A percentile compares a stretch with the other conserved stretches of the same genome.
Conservation (phyloP, 2,113 vertebrate genomes). For the Takifugu bimaculatus region DNA sequence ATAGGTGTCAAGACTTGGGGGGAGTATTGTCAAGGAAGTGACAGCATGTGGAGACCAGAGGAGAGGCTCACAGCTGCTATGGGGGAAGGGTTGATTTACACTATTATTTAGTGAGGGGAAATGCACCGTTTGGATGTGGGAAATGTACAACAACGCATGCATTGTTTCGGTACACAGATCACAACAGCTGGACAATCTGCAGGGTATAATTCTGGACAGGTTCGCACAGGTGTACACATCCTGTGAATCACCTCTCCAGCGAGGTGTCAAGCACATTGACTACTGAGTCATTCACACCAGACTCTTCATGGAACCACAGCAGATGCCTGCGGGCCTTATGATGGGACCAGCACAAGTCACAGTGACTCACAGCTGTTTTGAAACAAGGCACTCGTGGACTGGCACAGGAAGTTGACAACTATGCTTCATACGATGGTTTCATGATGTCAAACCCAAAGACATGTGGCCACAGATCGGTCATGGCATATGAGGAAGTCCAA, state of each 20-base stretch:
- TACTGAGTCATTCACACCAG: conserved; percentile 7
- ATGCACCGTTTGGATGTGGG: conserved; percentile 19
- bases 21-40: conserved; percentile 32
- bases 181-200: too few relatives aligned
- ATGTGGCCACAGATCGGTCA: not conserved
- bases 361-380: conserved; percentile 52
- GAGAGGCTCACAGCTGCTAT: conserved; percentile 50
- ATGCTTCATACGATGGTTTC: not conserved
- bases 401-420: conserved; percentile 12
- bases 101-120: conserved; percentile 17
- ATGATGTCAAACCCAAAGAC: conserved; percentile 2
- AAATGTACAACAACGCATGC: conserved; percentile 1
- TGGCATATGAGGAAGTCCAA: not conserved
- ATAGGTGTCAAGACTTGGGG: conserved; percentile 14
- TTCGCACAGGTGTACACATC: conserved; percentile 8
- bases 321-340: conserved; percentile 37
- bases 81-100: conserved; percentile 41
- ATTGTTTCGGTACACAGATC: conserved; percentile 17
- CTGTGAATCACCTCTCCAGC: not conserved
- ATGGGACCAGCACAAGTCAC: conserved; percentile 27
- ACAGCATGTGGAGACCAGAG: conserved; percentile 22
- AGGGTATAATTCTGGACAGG: too few relatives aligned
- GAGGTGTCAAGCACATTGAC: conserved; percentile 17
- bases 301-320: conserved; percentile 3
- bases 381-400: conserved; percentile 21